These are phyloP conservation scores for Crioceris asparagi DNA, from an alignment of 2,888 invertebrate species.

Conservation along the genomic window DNA sequence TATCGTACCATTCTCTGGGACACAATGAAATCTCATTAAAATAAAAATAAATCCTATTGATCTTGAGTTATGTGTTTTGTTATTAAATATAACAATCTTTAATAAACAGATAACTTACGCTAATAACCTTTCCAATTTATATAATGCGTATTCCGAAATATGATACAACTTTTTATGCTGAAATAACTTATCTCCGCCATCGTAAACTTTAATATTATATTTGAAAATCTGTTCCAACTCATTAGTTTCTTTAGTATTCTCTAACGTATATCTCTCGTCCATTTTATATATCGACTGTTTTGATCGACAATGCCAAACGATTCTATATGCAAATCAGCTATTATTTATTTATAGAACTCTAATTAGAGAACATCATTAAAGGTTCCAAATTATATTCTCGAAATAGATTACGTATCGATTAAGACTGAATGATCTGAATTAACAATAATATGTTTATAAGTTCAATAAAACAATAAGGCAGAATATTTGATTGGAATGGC, in stretches of 20 bases:
- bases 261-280: conserved; percentile 11
- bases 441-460: too few species aligned
- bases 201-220: conserved; percentile 20
- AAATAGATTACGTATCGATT: too few species aligned
- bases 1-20: conserved; percentile 75
- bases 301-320: too few species aligned
- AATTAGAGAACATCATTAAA: too few species aligned
- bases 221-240: conserved; percentile 19
- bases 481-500: too few species aligned
- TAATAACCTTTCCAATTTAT: conserved; percentile 20
- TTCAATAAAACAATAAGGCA: too few species aligned
- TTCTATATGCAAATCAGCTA: too few species aligned
- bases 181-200: conserved; percentile 20
- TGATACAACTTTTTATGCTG: conserved; percentile 21
- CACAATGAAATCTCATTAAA: too few species aligned
- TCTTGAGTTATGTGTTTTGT: neutral
- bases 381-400: too few species aligned
- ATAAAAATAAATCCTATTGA: neutral
- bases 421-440: too few species aligned
- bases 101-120: conserved; percentile 15
- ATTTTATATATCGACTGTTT: too few species aligned
- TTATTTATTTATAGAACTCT: too few species aligned
- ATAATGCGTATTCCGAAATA: conserved; percentile 21
- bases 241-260: conserved; percentile 13
- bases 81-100: neutral